phyloP scores from a whole-genome alignment of 2,888 invertebrate genomes.

The Ophioninae sp. region DNA sequence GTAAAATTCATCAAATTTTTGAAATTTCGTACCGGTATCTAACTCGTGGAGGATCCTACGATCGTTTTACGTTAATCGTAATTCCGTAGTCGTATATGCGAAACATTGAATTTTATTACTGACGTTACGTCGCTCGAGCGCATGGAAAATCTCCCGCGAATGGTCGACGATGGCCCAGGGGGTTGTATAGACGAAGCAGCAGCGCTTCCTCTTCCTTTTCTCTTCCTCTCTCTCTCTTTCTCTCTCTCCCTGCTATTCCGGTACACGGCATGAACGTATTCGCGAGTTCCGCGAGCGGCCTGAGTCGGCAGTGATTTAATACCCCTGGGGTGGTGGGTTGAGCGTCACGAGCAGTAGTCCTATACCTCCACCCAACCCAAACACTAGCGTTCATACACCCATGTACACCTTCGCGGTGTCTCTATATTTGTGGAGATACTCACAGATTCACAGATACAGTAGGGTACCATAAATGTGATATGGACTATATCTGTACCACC shows the following conservation, averaged over 20 bases:
- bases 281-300: conserved; percentile 55
- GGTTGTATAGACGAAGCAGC: conserved; percentile 44
- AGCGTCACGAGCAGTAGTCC: conserved; percentile 64
- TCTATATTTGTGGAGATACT: background rate
- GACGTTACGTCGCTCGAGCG: conserved; percentile 33
- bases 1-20: background rate
- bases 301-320: conserved; percentile 67
- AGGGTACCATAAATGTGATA: background rate
- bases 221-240: conserved; percentile 2
- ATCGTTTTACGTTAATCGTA: conserved; percentile 31
- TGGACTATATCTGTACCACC: conserved; percentile 12
- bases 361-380: conserved; percentile 10
- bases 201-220: conserved; percentile 23
- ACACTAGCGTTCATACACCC: background rate
- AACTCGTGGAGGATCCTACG: background rate
- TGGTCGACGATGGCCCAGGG: conserved; percentile 52
- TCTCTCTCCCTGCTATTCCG: conserved; percentile 49
- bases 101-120: conserved; percentile 50
- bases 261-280: conserved; percentile 56
- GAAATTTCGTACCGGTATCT: background rate
- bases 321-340: conserved; percentile 61
- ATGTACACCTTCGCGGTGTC: background rate
- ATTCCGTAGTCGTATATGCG: conserved; percentile 25
- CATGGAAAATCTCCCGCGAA: conserved; percentile 51
- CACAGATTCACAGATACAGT: background rate